Conservation (phyloP, 2,888 invertebrate species). For the Sinodicranocentrus sp. region DNA sequence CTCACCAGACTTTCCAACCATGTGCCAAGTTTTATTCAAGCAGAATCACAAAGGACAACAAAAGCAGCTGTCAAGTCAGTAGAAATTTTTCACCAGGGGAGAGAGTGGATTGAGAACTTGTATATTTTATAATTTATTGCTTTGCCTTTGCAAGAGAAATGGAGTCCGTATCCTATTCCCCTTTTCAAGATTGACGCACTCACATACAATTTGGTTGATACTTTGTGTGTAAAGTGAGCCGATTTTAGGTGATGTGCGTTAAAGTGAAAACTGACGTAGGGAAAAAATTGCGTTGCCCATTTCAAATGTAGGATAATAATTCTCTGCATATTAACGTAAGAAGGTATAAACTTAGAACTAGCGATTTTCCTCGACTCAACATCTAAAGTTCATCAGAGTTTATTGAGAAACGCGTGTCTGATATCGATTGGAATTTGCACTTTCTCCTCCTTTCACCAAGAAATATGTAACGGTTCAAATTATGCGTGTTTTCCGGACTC, state of each 20-base stretch:
- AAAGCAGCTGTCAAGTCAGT: not conserved
- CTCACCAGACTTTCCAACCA: too few species aligned
- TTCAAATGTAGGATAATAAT: not conserved
- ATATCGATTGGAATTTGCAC: constrained; percentile 72
- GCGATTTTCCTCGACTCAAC: constrained; percentile 18
- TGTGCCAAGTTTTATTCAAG: too few species aligned
- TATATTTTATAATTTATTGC: constrained; percentile 21
- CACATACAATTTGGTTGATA: not conserved
- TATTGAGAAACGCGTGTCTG: constrained; percentile 66
- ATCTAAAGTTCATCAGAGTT: constrained; percentile 67
- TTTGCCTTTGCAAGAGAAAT: not conserved
- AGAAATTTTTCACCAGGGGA: not conserved
- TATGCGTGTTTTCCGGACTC: constrained; percentile 4
- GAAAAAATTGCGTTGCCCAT: not conserved
- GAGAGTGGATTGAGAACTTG: too few species aligned
- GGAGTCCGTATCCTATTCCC: not conserved
- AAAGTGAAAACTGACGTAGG: not conserved
- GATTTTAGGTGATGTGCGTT: not conserved
- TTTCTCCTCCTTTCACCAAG: constrained; percentile 63
- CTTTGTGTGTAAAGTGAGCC: not conserved
- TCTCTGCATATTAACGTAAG: not conserved
- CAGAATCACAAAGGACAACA: not conserved
- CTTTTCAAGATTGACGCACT: not conserved
- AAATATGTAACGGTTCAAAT: not conserved
- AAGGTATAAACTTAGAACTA: not conserved